A percentile compares a stretch with the other conserved stretches of the same genome.
Evolutionary conservation across 30 jellyfish, hydroid and myxozoan species (phyloP).

Genomic region (Cassiopea xamachana): DNA sequence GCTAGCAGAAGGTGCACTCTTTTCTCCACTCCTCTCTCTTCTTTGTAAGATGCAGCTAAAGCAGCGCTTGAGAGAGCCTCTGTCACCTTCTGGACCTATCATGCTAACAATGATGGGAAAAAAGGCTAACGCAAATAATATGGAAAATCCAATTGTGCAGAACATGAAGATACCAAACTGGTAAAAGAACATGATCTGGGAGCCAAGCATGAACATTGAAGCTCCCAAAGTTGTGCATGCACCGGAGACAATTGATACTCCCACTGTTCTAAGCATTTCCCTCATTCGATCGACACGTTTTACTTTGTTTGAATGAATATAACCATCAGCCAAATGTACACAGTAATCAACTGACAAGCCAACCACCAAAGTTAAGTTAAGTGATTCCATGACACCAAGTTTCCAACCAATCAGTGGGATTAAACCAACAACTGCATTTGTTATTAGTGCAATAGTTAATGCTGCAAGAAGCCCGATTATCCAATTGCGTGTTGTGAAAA

Average conservation of each 20-base stretch:
- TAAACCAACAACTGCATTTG: constrained; percentile 93
- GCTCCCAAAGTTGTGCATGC: constrained; percentile 98
- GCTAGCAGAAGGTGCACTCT: constrained; percentile 5
- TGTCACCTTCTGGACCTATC: constrained; percentile 93
- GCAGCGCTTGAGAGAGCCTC: constrained; percentile 73
- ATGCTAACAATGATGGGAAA: constrained; percentile 81
- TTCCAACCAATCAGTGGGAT: constrained; percentile 97
- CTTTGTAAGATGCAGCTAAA: constrained; percentile 54
- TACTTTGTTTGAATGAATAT: constrained; percentile 78
- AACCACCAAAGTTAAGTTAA: constrained; percentile 93
- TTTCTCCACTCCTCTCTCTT: background rate
- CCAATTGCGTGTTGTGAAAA: constrained; percentile 95
- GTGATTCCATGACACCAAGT: constrained; percentile 96
- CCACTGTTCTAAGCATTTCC: constrained; percentile 92
- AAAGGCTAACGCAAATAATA: constrained; percentile 87
- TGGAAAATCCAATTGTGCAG: constrained; percentile 94
- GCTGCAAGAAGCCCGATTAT: constrained; percentile 94
- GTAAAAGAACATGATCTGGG: constrained; percentile 86
- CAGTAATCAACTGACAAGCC: constrained; percentile 97
- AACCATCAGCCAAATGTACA: constrained; percentile 97
- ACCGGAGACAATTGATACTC: constrained; percentile 95
- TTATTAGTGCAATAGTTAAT: constrained; percentile 82
- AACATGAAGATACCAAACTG: constrained; percentile 97
- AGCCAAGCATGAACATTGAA: constrained; percentile 95
- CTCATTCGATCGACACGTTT: constrained; percentile 86